phyloP scores from a whole-genome alignment of 1,140 invertebrate species.

The Drosophila watanabei region DNA sequence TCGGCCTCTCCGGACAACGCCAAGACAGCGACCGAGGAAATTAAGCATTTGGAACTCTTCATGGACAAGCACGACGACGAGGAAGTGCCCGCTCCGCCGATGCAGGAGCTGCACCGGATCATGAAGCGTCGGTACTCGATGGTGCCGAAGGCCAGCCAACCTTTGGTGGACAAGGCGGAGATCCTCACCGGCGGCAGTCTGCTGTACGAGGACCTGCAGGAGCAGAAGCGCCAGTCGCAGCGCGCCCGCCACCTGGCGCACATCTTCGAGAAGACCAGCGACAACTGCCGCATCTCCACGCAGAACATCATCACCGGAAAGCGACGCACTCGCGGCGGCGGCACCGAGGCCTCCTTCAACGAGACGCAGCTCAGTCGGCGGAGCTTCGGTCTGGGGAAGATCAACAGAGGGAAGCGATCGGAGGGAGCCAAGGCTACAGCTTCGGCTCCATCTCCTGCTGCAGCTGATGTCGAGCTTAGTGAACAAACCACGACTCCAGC shows the following conservation, averaged over 20 bases:
- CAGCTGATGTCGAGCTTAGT: not conserved
- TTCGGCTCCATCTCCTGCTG: not conserved
- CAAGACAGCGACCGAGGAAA: not conserved
- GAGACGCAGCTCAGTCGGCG: constrained; percentile 54
- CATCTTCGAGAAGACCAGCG: constrained; percentile 67
- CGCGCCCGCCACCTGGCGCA: constrained; percentile 30
- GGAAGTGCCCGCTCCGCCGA: not conserved
- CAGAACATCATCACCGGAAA: constrained; percentile 78
- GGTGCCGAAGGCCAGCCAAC: constrained; percentile 47
- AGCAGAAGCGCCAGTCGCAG: not conserved
- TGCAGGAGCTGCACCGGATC: constrained; percentile 23
- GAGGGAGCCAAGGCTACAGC: not conserved
- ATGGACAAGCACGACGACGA: constrained; percentile 1
- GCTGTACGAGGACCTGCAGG: constrained; percentile 14
- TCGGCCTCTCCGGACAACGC: not conserved
- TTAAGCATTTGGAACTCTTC: not conserved
- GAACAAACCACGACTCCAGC: too few species aligned
- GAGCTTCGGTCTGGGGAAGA: constrained; percentile 33
- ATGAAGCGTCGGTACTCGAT: constrained; percentile 58
- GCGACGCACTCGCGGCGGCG: constrained; percentile 55
- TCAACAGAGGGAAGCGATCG: not conserved
- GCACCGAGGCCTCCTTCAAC: constrained; percentile 46
- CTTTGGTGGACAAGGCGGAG: constrained; percentile 50
- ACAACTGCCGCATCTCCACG: constrained; percentile 74
- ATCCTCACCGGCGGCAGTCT: constrained; percentile 35